A percentile compares a stretch with the other conserved stretches of the same genome.
These are phyloP conservation scores for Adineta ricciae DNA, from an alignment of 2,888 invertebrate species.

Conservation along the genomic window DNA sequence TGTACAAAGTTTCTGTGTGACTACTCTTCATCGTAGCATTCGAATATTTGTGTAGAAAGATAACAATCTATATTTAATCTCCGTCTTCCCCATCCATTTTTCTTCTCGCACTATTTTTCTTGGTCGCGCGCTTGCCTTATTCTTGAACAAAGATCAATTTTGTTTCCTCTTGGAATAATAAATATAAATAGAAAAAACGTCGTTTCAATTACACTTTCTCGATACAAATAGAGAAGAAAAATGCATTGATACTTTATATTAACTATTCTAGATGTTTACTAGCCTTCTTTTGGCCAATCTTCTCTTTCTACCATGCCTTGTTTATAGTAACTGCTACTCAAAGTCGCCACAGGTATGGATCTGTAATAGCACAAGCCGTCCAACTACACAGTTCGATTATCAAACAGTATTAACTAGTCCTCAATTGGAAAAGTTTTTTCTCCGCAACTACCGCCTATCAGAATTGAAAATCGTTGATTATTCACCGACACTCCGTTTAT, in stretches of 20 bases:
- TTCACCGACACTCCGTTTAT: neutral
- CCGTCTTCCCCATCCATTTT: neutral
- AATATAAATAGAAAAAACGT: conserved; percentile 55
- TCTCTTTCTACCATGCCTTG: neutral
- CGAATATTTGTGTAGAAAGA: neutral
- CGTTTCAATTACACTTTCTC: too few relatives aligned
- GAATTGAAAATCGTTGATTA: neutral
- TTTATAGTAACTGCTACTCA: neutral
- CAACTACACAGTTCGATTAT: neutral
- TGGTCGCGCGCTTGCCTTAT: neutral
- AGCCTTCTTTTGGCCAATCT: neutral
- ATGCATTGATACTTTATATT: too few relatives aligned
- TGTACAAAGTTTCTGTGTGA: conserved; percentile 35
- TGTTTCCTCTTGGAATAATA: conserved; percentile 46
- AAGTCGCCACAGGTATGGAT: neutral
- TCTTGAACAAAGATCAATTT: conserved; percentile 54
- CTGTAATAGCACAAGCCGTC: neutral
- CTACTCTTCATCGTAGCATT: conserved; percentile 1
- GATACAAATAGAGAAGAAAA: too few relatives aligned
- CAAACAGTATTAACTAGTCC: neutral
- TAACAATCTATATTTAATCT: neutral
- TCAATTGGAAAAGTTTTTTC: neutral
- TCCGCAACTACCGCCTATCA: neutral
- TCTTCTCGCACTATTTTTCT: neutral
- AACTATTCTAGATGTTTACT: neutral